Percentiles rank a stretch among this genome's conserved stretches.
These are phyloP conservation scores for Lophochroa leadbeateri DNA, from an alignment of 2,113 vertebrate species.

Conservation along the genomic window DNA sequence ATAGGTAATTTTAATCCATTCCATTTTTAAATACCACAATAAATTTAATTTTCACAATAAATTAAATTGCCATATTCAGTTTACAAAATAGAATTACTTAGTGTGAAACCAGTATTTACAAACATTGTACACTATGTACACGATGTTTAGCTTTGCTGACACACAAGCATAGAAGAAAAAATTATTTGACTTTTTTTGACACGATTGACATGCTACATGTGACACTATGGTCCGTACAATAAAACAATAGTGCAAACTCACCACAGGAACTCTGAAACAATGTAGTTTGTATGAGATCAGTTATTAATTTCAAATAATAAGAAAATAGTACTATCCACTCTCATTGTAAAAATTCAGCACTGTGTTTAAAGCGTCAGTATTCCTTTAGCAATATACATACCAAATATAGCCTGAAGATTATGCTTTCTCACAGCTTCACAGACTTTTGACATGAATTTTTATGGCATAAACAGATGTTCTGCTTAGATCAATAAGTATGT, in stretches of 20 bases:
- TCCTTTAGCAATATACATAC: slow-evolving; percentile 63
- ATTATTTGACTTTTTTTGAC: slow-evolving; percentile 59
- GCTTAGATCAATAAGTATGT: slow-evolving; percentile 63
- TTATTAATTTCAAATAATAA: slow-evolving; percentile 75
- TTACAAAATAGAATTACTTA: slow-evolving; percentile 90
- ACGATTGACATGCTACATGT: slow-evolving; percentile 76
- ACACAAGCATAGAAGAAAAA: slow-evolving; percentile 67
- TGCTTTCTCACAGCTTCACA: slow-evolving; percentile 55
- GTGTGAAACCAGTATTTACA: slow-evolving; percentile 86
- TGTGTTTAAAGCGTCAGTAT: slow-evolving; percentile 68
- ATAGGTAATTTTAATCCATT: slow-evolving; percentile 85
- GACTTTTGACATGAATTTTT: slow-evolving; percentile 54
- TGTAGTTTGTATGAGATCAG: slow-evolving; percentile 63
- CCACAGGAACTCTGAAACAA: slow-evolving; percentile 75
- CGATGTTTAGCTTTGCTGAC: slow-evolving; percentile 64
- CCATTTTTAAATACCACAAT: slow-evolving; percentile 85
- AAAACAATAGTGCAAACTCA: slow-evolving; percentile 82
- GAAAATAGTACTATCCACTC: slow-evolving; percentile 77
- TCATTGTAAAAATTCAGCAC: slow-evolving; percentile 66
- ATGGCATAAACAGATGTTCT: slow-evolving; percentile 56
- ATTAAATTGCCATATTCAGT: slow-evolving; percentile 86
- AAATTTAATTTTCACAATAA: slow-evolving; percentile 88
- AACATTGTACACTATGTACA: slow-evolving; percentile 83
- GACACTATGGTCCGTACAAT: slow-evolving; percentile 66
- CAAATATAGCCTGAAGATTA: slow-evolving; percentile 43